Conservation (phyloP, 2,113 vertebrate species). For the Athene cunicularia region DNA sequence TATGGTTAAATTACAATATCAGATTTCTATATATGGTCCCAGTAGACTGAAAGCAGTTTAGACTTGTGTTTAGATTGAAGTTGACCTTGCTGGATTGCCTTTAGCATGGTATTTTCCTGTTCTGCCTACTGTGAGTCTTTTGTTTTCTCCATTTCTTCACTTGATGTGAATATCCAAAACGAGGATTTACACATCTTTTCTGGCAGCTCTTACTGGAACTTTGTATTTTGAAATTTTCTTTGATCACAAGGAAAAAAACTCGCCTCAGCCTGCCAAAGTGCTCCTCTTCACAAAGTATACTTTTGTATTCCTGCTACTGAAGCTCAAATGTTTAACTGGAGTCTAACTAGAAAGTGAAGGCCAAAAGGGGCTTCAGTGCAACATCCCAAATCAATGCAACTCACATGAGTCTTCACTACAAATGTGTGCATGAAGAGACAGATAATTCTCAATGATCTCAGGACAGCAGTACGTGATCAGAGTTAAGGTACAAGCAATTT, state of each 20-base stretch:
- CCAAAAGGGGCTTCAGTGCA: not conserved
- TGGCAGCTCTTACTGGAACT: not conserved
- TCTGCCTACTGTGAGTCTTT: not conserved
- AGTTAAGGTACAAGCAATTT: not conserved
- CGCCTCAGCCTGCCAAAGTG: not conserved
- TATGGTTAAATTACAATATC: not conserved
- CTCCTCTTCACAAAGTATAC: not conserved
- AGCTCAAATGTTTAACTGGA: not conserved
- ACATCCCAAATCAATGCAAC: not conserved
- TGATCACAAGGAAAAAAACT: not conserved
- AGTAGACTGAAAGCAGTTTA: not conserved
- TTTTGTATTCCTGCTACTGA: not conserved
- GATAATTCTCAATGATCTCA: fast-evolving
- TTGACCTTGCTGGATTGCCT: not conserved
- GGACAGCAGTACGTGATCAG: fast-evolving
- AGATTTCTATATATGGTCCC: not conserved
- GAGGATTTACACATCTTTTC: not conserved
- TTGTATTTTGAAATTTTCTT: not conserved
- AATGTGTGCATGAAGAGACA: fast-evolving
- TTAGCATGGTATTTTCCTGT: not conserved
- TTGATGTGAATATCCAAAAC: not conserved
- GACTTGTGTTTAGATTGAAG: not conserved
- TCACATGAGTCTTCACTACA: not conserved
- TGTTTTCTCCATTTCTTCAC: not conserved
- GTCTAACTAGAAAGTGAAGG: not conserved